Evolutionary conservation across 2,888 invertebrate genomes (phyloP).

Genomic region (Chrysina gloriosa): DNA sequence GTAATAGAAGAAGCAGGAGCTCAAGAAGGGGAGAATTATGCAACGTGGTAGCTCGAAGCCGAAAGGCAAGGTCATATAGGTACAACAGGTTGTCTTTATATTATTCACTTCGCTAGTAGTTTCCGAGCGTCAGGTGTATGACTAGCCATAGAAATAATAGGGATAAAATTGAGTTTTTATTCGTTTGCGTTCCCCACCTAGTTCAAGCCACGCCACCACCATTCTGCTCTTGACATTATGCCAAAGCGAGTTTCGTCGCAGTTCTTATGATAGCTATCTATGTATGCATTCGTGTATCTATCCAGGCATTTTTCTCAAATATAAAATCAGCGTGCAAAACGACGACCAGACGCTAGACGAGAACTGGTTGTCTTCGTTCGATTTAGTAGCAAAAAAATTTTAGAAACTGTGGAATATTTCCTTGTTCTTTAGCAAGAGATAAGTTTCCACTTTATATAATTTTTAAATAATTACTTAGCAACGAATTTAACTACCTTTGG

Average conservation of each 20-base stretch:
- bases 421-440: too few species aligned
- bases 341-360: background rate
- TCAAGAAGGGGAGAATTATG: constrained; percentile 48
- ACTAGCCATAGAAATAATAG: constrained; percentile 30
- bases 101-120: constrained; percentile 32
- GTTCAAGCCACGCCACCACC: background rate
- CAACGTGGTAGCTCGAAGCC: constrained; percentile 48
- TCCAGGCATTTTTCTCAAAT: constrained; percentile 1
- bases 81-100: constrained; percentile 49
- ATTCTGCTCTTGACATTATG: constrained; percentile 24
- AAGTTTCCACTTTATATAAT: too few species aligned
- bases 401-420: too few species aligned
- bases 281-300: background rate
- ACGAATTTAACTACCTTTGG: too few species aligned
- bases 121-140: constrained; percentile 30
- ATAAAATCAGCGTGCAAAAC: background rate
- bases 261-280: constrained; percentile 1
- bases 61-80: constrained; percentile 50
- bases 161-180: constrained; percentile 26
- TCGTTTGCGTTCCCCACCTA: background rate
- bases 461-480: too few species aligned
- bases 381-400: too few species aligned
- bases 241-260: constrained; percentile 11
- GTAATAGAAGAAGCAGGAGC: constrained; percentile 36
- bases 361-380: too few species aligned